Base-by-base conservation (phyloP, 1,140 invertebrate species). In the Parasteatoda tepidariorum region DNA sequence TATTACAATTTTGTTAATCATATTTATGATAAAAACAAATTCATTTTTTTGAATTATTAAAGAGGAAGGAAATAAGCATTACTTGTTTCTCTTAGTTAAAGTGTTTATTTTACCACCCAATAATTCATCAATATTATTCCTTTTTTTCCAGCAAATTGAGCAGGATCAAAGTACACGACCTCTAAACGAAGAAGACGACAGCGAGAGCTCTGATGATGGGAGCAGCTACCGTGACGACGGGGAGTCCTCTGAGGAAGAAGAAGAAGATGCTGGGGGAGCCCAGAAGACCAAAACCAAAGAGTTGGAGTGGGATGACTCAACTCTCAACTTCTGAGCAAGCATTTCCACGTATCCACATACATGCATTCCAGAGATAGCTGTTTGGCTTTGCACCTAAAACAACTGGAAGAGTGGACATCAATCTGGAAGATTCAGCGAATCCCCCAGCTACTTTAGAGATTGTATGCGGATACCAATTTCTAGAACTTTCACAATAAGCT, bases 221-320 rank as follows among this genome's bases (percentile, higher is more conserved):
- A 91, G 90, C 87, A 90, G 90, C 87, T 89, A 88, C 82, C 89
- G 89, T 78, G 90, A 91, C 34, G 89, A 91, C 55, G 76, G 87
- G 24, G 91, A 91, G 66, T 89, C 88, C 7, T 89, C 89, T 24
- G 91, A 91, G 68, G 91, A 92, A 28, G 92, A 92, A 48, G 90
- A 90, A 33, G 90, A 91, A 26, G 78, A 54, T 38, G 78, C 78
- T n/a, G 67, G 54, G 5, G 67, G 38, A 26, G 74, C 74, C 6
- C 54, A 24, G 11, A 89, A 89, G 59, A 88, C 86, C 30, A 88
- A 89, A 82, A 88, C 88, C 34, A 87, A 88, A 75, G 91, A 92
- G 78, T 88, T 93, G 55, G 92, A 93, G 86, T 93, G 92, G 92
- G 92, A 93, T 88, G 91, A 93, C 88, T 92, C 92, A 61, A 91